Base-by-base conservation (phyloP, 2,888 invertebrate genomes). In the Eupithecia vulgata region DNA sequence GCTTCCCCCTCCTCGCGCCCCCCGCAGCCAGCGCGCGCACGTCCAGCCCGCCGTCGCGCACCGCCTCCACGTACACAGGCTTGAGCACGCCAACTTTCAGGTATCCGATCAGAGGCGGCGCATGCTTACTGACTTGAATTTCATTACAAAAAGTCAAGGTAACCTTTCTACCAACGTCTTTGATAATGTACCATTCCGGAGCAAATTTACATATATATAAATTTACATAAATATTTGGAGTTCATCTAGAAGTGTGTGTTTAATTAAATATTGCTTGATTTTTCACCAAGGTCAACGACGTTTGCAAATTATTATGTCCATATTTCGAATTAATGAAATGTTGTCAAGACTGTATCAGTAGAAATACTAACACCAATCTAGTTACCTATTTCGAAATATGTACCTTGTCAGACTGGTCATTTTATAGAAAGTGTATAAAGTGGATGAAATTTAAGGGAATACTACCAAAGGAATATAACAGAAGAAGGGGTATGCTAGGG, bases 81-180 rank as follows among this genome's bases (percentile, higher is more conserved):
- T 82, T 83, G 12, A 96, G 72, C 2, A 95, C 89, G 0, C 95
- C 96, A 13, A 93, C 90, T 17, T 96, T 96, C 12, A 96, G 81
- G 86, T 92, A 95, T 4, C 96, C 96, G 5, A 95, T 84, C 0
- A 96, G 83, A 17, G 93, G 89, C 0, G 95, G 91, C 0, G 90
- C 95, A 84, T 96, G 96, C 70, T 95, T 94, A 34, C 89, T 84
- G n/a, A 37, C 37, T 42, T 5, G 13, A 42, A 15, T 42, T 42
- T 15, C 13, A 12, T 15, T 42, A 15, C 15, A 42, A 42, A 15
- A 42, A 42, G 15, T 15, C 5, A 45, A 45, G 45, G 17, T n/a
- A 42, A 42, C 45, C 45, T 3, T 48, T 48, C 48, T 48, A 8
- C 8, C 15, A 45, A 17, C 17, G 1, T 8, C 8, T 48, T 52